A percentile compares a stretch with the other conserved stretches of the same genome.
Evolutionary conservation across 2,888 invertebrate species (phyloP).

Genomic region (Lordiphosa fenestrarum): DNA sequence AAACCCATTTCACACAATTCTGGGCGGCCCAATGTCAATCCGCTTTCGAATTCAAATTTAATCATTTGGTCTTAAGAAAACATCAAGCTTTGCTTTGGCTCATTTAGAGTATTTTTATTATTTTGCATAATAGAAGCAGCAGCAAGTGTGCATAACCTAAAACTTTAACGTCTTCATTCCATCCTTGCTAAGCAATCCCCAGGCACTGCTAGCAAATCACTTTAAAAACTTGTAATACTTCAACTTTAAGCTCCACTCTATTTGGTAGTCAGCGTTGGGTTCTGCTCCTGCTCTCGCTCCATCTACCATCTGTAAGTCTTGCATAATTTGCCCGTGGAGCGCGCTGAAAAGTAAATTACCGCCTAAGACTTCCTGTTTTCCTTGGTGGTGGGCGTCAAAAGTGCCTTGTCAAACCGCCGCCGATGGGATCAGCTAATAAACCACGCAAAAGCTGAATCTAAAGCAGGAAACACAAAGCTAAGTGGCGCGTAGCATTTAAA

Average conservation of each 20-base stretch:
- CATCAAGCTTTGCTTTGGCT: too few species aligned
- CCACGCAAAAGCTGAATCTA: conserved; percentile 40
- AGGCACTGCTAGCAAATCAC: conserved; percentile 12
- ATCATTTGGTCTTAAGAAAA: too few species aligned
- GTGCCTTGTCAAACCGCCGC: conserved; percentile 59
- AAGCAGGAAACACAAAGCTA: conserved; percentile 60
- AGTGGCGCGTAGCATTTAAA: conserved; percentile 65
- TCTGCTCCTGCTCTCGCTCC: conserved; percentile 2
- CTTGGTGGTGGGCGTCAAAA: conserved; percentile 51
- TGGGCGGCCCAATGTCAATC: too few species aligned
- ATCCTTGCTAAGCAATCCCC: neutral
- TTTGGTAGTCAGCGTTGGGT: conserved; percentile 20
- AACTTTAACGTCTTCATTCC: too few species aligned
- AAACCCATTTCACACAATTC: too few species aligned
- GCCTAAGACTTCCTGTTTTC: conserved; percentile 66
- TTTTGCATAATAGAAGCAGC: too few species aligned
- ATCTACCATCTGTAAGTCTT: conserved; percentile 40
- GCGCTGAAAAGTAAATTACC: conserved; percentile 70
- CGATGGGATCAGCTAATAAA: conserved; percentile 70
- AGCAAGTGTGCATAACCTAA: too few species aligned
- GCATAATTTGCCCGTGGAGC: conserved; percentile 66
- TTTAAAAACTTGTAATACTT: conserved; percentile 35
- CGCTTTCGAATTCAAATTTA: too few species aligned
- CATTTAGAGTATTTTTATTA: too few species aligned
- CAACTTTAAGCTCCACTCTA: conserved; percentile 47